These are phyloP conservation scores for Agrotis ipsilon DNA, from an alignment of 2,888 invertebrate species.

Conservation along the genomic window DNA sequence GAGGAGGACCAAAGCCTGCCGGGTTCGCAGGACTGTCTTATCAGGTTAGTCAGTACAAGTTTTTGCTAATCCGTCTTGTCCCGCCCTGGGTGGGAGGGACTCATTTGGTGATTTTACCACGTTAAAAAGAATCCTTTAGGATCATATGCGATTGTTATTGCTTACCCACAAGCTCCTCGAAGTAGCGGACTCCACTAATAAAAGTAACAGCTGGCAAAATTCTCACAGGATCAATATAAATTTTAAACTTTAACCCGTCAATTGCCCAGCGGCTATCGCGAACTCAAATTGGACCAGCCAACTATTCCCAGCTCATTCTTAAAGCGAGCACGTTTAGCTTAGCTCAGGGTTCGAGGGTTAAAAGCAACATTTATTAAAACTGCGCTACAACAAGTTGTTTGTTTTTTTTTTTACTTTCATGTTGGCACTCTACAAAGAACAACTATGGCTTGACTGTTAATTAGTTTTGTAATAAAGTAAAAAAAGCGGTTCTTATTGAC, in stretches of 20 bases:
- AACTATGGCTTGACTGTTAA: constrained; percentile 32
- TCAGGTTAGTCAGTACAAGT: too few relatives aligned
- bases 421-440: constrained; percentile 23
- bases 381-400: constrained; percentile 46
- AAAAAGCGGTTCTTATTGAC: neutral
- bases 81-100: too few relatives aligned
- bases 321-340: constrained; percentile 52
- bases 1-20: too few relatives aligned
- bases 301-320: constrained; percentile 50
- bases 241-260: constrained; percentile 46
- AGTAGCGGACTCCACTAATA: neutral
- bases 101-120: too few relatives aligned
- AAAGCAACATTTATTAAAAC: constrained; percentile 59
- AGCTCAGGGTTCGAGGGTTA: constrained; percentile 33
- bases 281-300: constrained; percentile 45
- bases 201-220: constrained; percentile 29
- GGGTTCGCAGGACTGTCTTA: too few relatives aligned
- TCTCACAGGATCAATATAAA: constrained; percentile 40
- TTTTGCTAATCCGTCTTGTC: too few relatives aligned
- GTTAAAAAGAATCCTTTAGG: too few relatives aligned
- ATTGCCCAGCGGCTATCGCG: constrained; percentile 43
- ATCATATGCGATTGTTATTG: too few relatives aligned
- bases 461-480: constrained; percentile 34
- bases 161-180: neutral
- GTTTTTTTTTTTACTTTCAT: constrained; percentile 39